Evolutionary conservation across 2,888 invertebrate species (phyloP).

Genomic region (Selenia dentaria): DNA sequence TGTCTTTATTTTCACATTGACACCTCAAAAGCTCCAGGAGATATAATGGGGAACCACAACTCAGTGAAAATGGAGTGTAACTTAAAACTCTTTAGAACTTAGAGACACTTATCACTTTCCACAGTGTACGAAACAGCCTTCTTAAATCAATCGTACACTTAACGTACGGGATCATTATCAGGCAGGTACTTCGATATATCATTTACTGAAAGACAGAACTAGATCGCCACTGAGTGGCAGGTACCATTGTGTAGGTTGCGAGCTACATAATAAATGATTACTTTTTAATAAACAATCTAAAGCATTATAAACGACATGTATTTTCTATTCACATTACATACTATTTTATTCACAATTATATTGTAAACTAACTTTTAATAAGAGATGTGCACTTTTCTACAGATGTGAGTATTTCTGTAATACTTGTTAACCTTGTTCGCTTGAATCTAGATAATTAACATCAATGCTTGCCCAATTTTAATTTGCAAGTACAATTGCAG

Average conservation of each 20-base stretch:
- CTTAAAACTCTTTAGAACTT: not conserved
- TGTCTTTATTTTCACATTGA: not conserved
- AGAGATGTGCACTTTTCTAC: no score
- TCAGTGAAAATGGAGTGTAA: not conserved
- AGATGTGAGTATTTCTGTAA: no score
- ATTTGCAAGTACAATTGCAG: no score
- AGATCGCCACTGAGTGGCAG: slow-evolving; percentile 16
- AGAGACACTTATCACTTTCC: not conserved
- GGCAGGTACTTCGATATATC: slow-evolving; percentile 15
- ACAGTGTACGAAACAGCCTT: not conserved
- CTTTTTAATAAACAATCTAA: no score
- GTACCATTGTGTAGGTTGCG: slow-evolving; percentile 15
- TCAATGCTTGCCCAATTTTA: no score
- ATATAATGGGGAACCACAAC: not conserved
- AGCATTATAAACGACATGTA: no score
- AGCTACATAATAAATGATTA: slow-evolving; percentile 1
- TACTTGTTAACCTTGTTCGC: no score
- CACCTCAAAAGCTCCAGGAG: not conserved
- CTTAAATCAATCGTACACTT: slow-evolving; percentile 14
- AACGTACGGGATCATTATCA: slow-evolving; percentile 14
- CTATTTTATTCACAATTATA: no score
- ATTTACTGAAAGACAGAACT: slow-evolving; percentile 20
- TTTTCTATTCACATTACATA: no score
- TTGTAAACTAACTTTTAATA: no score
- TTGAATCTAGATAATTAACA: no score